These are phyloP conservation scores for Thyatira batis DNA, from an alignment of 2,888 invertebrate genomes.

Conservation along the genomic window DNA sequence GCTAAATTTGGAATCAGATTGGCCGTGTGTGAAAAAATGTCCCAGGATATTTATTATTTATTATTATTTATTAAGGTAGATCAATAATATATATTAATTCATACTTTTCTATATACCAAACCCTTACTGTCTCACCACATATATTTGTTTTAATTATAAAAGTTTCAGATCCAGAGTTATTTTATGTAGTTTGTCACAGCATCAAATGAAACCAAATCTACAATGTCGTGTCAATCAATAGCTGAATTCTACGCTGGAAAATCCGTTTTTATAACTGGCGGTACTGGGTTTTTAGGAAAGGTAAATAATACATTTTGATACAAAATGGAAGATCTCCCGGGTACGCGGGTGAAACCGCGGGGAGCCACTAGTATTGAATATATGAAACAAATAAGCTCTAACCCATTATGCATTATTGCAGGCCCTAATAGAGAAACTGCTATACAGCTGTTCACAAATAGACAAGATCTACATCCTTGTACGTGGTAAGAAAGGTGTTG, in stretches of 20 bases:
- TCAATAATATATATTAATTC: too few species aligned
- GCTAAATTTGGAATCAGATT: too few species aligned
- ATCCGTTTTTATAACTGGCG: conserved; percentile 47
- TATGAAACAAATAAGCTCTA: not conserved
- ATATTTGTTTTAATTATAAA: too few species aligned
- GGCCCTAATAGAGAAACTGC: conserved; percentile 89
- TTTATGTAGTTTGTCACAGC: conserved; percentile 12
- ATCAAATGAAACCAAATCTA: conserved; percentile 14
- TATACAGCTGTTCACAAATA: conserved; percentile 87
- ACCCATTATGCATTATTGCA: conserved; percentile 13
- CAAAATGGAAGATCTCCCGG: too few species aligned
- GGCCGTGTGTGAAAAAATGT: too few species aligned
- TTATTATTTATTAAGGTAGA: too few species aligned
- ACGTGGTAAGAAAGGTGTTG: conserved; percentile 84
- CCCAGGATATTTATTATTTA: too few species aligned
- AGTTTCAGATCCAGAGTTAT: conserved; percentile 69
- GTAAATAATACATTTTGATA: conserved; percentile 20
- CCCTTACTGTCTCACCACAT: too few species aligned
- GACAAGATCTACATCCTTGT: conserved; percentile 86
- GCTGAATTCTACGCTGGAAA: conserved; percentile 41
- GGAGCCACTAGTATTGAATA: too few species aligned
- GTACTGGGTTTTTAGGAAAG: conserved; percentile 47
- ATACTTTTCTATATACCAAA: too few species aligned
- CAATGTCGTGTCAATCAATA: conserved; percentile 24
- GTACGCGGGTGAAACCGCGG: too few species aligned